phyloP scores from a whole-genome alignment of 1,140 invertebrate species.

The Brachionus rubens region DNA sequence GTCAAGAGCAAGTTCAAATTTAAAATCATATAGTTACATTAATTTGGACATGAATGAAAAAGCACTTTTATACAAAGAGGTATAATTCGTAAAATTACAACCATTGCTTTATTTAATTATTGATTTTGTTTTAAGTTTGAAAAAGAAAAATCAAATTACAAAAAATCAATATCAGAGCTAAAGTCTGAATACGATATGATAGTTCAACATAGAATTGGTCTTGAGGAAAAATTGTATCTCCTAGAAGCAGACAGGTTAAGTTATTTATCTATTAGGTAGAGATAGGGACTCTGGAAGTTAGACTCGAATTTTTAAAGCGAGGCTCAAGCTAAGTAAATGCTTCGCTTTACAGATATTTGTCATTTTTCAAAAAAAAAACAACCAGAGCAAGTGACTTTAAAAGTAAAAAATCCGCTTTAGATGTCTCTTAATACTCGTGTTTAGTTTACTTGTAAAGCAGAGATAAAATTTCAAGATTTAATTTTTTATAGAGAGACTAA shows the following conservation, averaged over 20 bases:
- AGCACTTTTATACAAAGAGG: conserved; percentile 16
- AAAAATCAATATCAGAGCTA: conserved; percentile 12
- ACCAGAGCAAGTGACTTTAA: too few relatives aligned
- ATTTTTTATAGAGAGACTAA: conserved; percentile 1
- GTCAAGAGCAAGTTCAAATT: background rate
- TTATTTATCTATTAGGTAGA: too few relatives aligned
- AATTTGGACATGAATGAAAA: conserved; percentile 5
- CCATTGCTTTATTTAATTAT: too few relatives aligned
- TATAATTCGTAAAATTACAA: too few relatives aligned
- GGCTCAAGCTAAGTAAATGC: too few relatives aligned
- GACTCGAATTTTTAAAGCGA: too few relatives aligned
- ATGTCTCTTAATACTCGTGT: too few relatives aligned
- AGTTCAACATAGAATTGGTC: conserved; percentile 25
- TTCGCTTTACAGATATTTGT: too few relatives aligned
- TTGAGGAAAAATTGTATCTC: conserved; percentile 41
- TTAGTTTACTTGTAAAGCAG: too few relatives aligned
- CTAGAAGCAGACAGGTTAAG: conserved; percentile 21
- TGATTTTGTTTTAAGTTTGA: conserved; percentile 16
- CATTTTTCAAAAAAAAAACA: too few relatives aligned
- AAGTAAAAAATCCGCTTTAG: too few relatives aligned
- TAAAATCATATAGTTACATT: background rate
- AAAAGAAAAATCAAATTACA: conserved; percentile 27
- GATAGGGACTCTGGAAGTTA: too few relatives aligned
- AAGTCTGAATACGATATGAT: conserved; percentile 42
- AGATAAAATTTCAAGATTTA: background rate